These are phyloP conservation scores for Labeo rohita DNA, from an alignment of 2,113 vertebrate species.

Conservation along the genomic window DNA sequence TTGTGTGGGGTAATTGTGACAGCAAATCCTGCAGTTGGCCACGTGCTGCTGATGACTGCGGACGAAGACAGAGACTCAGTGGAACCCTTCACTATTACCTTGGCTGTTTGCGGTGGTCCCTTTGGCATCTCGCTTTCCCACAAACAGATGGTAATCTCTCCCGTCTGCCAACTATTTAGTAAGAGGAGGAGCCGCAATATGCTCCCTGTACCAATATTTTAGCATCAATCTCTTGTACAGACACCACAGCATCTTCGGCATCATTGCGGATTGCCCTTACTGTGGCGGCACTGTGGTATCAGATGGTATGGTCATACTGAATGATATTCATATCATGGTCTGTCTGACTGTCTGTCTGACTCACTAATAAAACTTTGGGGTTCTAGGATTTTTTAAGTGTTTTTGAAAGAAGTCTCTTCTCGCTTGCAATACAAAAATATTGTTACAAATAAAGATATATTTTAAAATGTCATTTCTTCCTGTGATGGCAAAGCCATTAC, in stretches of 20 bases:
- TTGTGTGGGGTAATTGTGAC: constrained; percentile 45
- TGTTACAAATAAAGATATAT: background rate
- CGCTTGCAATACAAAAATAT: background rate
- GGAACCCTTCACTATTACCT: constrained; percentile 75
- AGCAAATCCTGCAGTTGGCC: constrained; percentile 50
- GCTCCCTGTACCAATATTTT: constrained; percentile 47
- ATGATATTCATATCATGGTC: background rate
- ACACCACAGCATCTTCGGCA: constrained; percentile 18
- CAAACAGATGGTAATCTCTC: constrained; percentile 71
- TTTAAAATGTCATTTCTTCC: background rate
- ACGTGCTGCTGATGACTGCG: constrained; percentile 43
- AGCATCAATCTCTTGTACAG: constrained; percentile 54
- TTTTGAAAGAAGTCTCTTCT: background rate
- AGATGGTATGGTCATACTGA: background rate
- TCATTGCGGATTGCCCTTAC: background rate
- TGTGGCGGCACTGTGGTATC: background rate
- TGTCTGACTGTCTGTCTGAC: background rate
- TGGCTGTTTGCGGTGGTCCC: constrained; percentile 67
- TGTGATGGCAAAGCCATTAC: background rate
- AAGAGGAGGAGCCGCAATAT: constrained; percentile 60
- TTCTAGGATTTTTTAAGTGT: background rate
- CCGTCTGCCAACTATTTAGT: constrained; percentile 68
- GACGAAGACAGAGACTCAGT: constrained; percentile 69
- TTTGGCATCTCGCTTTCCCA: constrained; percentile 66
- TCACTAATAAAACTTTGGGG: no score